Evolutionary conservation across 2,888 invertebrate genomes (phyloP).

Genomic region (Oscheius sp.): DNA sequence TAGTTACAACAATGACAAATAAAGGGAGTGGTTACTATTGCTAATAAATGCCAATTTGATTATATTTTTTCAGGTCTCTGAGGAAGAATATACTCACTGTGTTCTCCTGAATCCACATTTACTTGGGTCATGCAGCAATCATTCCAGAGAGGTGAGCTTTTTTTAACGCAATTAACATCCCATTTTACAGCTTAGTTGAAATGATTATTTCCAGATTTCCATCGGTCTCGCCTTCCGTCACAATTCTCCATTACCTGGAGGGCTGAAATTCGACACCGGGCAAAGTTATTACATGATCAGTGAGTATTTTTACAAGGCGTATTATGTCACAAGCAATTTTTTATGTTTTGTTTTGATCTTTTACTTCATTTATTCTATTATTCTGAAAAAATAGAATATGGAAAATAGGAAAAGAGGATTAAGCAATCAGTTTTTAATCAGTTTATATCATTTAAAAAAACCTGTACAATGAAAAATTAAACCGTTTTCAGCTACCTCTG

Average conservation of each 20-base stretch:
- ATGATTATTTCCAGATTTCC: slow-evolving; percentile 44
- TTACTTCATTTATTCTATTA: too few relatives aligned
- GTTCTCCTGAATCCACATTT: slow-evolving; percentile 40
- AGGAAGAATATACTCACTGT: slow-evolving; percentile 56
- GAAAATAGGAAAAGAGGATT: too few relatives aligned
- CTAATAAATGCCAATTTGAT: too few relatives aligned
- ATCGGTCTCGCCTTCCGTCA: slow-evolving; percentile 68
- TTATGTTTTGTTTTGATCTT: too few relatives aligned
- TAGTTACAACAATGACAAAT: too few relatives aligned
- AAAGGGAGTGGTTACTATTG: too few relatives aligned
- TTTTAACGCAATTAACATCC: background rate
- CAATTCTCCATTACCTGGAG: slow-evolving; percentile 68
- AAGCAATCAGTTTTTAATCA: too few relatives aligned
- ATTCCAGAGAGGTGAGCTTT: slow-evolving; percentile 37
- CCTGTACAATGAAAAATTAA: too few relatives aligned
- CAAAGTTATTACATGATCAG: slow-evolving; percentile 67
- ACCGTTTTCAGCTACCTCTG: slow-evolving; percentile 66
- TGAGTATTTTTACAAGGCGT: slow-evolving; percentile 49
- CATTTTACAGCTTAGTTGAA: background rate
- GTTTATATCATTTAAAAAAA: too few relatives aligned
- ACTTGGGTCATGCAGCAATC: slow-evolving; percentile 50
- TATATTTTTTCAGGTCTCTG: slow-evolving; percentile 41
- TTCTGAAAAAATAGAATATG: too few relatives aligned
- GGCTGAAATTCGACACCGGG: slow-evolving; percentile 66
- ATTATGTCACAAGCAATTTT: too few relatives aligned